Base-by-base conservation (phyloP, 2,797 vertebrate species). In the Halcyon leucocephala region DNA sequence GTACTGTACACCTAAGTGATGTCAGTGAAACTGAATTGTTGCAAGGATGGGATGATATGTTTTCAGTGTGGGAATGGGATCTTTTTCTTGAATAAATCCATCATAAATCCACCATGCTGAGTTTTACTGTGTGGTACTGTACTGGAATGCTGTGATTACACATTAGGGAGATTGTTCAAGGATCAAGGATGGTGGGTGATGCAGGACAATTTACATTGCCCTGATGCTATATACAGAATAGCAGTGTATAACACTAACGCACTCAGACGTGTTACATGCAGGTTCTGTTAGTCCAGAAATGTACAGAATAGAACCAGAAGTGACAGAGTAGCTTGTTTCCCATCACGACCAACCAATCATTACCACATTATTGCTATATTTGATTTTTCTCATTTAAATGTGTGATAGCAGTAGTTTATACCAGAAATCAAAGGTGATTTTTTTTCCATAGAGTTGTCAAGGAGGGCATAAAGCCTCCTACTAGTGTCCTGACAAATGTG, bases 311-410 rank as follows among this genome's bases (percentile, higher is more conserved):
- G 54, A 73, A 80, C 39, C 66, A 86, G 42, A 72, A 84, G 54
- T 79, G 91, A 74, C 69, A 92, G 65, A 83, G 49, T 83, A 92
- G 25, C 60, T 93, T 90, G 44, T 82, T 97, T 87, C 62, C 58
- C 26, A 72, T 66, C 70, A 58, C 49, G 73, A 79, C 51, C 54
- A 84, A 42, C 66, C 70, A 90, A 80, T 46, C 46, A 65, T 89
- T 90, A 84, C 78, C 31, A 31, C 25, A 20, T 82, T 93, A 85
- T 87, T 93, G 62, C 44, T 66, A 29, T 70, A n/a, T 39, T 95
- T 90, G 37, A 62, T 93, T 95, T 93, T 84, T 76, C 60, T 84
- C 35, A 84, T 93, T 91, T 82, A 90, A 93, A 90, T 89, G 48
- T 61, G 21, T 39, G 51, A 67, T 72, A 51, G 84, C 86, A 92